phyloP scores from a whole-genome alignment of 2,113 vertebrate genomes.

The Paedocypris sp. region DNA sequence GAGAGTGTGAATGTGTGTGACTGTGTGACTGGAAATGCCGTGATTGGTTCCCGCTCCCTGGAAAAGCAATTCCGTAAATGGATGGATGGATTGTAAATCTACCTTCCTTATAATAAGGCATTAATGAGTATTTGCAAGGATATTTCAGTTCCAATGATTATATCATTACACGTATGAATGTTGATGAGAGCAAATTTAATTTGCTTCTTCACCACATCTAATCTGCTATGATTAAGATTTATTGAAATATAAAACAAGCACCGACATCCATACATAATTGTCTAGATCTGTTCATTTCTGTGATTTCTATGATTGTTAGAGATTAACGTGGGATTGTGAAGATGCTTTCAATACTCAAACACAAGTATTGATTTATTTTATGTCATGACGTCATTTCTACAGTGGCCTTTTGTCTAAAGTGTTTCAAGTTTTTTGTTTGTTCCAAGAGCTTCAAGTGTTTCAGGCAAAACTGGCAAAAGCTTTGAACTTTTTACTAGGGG shows the following conservation, averaged over 20 bases:
- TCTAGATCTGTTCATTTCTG: not conserved
- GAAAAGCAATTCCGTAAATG: too few species aligned
- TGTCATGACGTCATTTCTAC: constrained; percentile 23
- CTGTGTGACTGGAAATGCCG: too few species aligned
- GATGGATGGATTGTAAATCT: too few species aligned
- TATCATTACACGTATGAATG: constrained; percentile 22
- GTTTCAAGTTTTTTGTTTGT: constrained; percentile 29
- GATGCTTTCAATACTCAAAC: too few species aligned
- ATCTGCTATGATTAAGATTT: constrained; percentile 22
- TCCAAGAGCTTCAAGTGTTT: constrained; percentile 22
- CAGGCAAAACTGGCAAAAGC: constrained; percentile 14
- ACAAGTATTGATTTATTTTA: constrained; percentile 22
- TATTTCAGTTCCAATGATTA: constrained; percentile 23
- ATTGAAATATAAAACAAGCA: constrained; percentile 20
- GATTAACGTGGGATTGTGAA: too few species aligned
- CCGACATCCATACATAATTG: not conserved
- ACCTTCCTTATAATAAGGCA: not conserved
- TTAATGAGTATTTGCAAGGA: constrained; percentile 9
- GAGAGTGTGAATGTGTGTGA: too few species aligned
- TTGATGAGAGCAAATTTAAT: constrained; percentile 28
- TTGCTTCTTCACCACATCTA: constrained; percentile 25
- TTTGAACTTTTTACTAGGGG: constrained; percentile 20
- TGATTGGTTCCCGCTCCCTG: too few species aligned
- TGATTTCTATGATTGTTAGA: too few species aligned
- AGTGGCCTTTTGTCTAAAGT: too few species aligned